Evolutionary conservation across 1,140 invertebrate species (phyloP).

Genomic region (Leptonema lineaticorne): DNA sequence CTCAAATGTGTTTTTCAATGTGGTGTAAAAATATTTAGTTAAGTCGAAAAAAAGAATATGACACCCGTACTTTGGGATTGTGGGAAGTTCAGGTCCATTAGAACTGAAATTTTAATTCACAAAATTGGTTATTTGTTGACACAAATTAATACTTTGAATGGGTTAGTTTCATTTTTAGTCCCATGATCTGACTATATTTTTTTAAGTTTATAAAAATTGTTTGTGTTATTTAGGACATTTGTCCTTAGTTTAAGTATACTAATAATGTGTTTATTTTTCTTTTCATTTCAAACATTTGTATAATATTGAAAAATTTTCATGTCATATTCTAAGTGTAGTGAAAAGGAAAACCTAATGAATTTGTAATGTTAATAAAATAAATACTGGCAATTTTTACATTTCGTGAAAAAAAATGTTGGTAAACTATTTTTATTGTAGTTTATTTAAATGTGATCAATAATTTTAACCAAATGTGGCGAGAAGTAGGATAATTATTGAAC

Average conservation of each 20-base stretch:
- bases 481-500: too few species aligned
- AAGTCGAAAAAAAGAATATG: conserved; percentile 27
- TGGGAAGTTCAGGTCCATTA: conserved; percentile 17
- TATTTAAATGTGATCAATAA: too few species aligned
- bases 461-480: too few species aligned
- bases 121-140: conserved; percentile 6
- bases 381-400: background rate
- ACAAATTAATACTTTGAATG: conserved; percentile 6
- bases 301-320: background rate
- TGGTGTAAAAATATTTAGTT: conserved; percentile 40
- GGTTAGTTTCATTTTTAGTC: background rate
- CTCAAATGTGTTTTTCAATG: conserved; percentile 37
- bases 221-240: conserved; percentile 21
- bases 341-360: background rate
- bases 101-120: conserved; percentile 15
- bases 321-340: background rate
- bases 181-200: conserved; percentile 19
- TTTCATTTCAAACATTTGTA: conserved; percentile 1
- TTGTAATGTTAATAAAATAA: background rate
- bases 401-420: too few species aligned
- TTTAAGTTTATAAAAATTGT: conserved; percentile 9
- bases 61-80: conserved; percentile 15
- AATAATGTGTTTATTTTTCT: conserved; percentile 15
- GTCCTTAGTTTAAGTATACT: conserved; percentile 23
- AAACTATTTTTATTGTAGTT: too few species aligned